A percentile compares a stretch with the other conserved stretches of the same genome.
phyloP scores from a whole-genome alignment of 1,140 invertebrate species.

The Helicoverpa armigera region DNA sequence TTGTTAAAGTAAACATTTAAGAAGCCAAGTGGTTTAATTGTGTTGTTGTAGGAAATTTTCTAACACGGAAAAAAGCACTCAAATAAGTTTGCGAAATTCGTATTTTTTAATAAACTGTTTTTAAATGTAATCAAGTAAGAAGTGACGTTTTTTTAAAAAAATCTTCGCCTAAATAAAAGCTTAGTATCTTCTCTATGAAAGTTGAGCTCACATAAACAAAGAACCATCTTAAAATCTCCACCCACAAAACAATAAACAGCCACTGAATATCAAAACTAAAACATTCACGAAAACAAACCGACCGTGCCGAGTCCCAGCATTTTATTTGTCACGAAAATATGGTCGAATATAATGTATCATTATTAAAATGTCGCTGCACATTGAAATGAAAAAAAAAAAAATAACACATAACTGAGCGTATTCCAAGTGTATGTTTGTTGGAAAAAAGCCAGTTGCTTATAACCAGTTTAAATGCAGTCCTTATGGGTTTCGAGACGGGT shows the following conservation, averaged over 20 bases:
- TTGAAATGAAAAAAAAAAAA: slow-evolving; percentile 44
- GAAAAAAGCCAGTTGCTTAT: slow-evolving; percentile 48
- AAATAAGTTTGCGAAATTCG: too few species aligned
- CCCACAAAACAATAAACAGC: neutral
- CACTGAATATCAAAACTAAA: slow-evolving; percentile 15
- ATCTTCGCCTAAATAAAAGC: too few species aligned
- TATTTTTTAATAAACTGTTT: too few species aligned
- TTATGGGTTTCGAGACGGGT: slow-evolving; percentile 39
- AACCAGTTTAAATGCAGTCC: slow-evolving; percentile 46
- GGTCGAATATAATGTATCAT: slow-evolving; percentile 27
- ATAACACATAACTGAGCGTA: slow-evolving; percentile 33
- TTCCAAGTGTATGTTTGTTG: slow-evolving; percentile 40
- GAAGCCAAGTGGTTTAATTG: too few species aligned
- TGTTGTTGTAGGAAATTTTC: too few species aligned
- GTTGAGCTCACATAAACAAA: too few species aligned
- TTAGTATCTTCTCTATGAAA: too few species aligned
- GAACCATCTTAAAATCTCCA: neutral
- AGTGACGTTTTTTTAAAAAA: too few species aligned
- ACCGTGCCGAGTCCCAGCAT: neutral
- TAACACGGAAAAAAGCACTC: too few species aligned
- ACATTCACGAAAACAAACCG: slow-evolving; percentile 9
- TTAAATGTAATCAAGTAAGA: too few species aligned
- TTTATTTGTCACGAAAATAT: slow-evolving; percentile 1
- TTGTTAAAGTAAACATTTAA: too few species aligned
- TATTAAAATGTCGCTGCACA: slow-evolving; percentile 47